Evolutionary conservation across 2,797 vertebrate species (phyloP).

Genomic region (Strix occidentalis): DNA sequence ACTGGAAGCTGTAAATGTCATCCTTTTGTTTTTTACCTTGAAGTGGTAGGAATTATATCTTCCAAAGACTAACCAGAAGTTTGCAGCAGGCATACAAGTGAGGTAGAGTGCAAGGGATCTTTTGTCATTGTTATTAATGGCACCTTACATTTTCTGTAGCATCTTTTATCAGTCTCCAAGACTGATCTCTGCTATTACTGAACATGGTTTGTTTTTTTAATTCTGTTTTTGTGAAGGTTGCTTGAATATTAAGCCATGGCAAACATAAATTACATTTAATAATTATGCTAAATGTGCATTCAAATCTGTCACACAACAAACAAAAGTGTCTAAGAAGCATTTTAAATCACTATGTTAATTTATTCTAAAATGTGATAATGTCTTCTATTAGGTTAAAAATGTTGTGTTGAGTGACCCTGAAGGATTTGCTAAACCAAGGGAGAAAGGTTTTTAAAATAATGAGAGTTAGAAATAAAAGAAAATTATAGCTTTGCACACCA

Average conservation of each 20-base stretch:
- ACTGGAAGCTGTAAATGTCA: not conserved
- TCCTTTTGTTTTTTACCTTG: not conserved
- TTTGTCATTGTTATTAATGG: not conserved
- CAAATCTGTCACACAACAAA: not conserved
- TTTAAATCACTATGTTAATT: not conserved
- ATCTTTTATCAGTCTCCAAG: not conserved
- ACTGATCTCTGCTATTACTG: not conserved
- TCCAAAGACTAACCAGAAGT: not conserved
- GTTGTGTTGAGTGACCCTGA: not conserved
- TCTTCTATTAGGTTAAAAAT: not conserved
- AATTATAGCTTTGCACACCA: not conserved
- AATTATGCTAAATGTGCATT: not conserved
- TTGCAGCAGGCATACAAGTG: not conserved
- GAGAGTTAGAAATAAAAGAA: not conserved
- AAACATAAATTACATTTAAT: not conserved
- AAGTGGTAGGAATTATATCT: not conserved
- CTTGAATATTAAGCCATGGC: not conserved
- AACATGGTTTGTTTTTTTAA: not conserved
- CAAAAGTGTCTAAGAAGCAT: not conserved
- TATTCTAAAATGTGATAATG: not conserved
- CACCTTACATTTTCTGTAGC: not conserved
- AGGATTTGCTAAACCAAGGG: not conserved
- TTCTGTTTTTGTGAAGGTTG: not conserved
- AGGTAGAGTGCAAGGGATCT: not conserved
- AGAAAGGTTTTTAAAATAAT: not conserved